phyloP scores from a whole-genome alignment of 92 coral and sea anemone species.

The Palythoa grandiflora region DNA sequence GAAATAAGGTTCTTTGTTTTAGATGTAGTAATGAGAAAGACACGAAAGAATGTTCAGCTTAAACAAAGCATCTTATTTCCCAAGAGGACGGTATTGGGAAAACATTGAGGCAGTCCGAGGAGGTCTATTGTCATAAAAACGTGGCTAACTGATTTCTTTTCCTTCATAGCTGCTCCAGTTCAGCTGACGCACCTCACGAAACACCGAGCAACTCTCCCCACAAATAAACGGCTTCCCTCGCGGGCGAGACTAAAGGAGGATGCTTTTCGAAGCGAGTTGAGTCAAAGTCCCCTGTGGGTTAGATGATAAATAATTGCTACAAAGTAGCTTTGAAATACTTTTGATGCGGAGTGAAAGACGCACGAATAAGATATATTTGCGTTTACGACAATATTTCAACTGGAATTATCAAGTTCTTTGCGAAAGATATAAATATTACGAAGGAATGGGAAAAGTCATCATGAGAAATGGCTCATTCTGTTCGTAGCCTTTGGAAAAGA shows the following conservation, averaged over 20 bases:
- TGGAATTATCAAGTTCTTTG: not conserved
- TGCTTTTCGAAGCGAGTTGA: constrained; percentile 40
- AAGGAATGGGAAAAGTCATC: not conserved
- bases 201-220: constrained; percentile 69
- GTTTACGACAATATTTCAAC: not conserved
- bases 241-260: constrained; percentile 68
- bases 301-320: constrained; percentile 21
- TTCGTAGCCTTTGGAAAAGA: not conserved
- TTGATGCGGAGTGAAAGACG: not conserved
- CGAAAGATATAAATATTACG: constrained; percentile 2
- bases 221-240: constrained; percentile 73
- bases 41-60: too few relatives aligned
- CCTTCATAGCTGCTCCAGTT: constrained; percentile 74
- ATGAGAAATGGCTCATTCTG: not conserved
- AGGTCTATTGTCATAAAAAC: not conserved
- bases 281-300: constrained; percentile 33
- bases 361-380: not conserved
- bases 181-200: constrained; percentile 78
- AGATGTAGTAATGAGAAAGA: too few relatives aligned
- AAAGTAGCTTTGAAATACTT: not conserved
- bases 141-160: not conserved
- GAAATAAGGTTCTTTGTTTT: too few relatives aligned
- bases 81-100: too few relatives aligned
- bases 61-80: too few relatives aligned
- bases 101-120: too few relatives aligned